phyloP scores from a whole-genome alignment of 2,888 invertebrate species.

The Neria commutata region DNA sequence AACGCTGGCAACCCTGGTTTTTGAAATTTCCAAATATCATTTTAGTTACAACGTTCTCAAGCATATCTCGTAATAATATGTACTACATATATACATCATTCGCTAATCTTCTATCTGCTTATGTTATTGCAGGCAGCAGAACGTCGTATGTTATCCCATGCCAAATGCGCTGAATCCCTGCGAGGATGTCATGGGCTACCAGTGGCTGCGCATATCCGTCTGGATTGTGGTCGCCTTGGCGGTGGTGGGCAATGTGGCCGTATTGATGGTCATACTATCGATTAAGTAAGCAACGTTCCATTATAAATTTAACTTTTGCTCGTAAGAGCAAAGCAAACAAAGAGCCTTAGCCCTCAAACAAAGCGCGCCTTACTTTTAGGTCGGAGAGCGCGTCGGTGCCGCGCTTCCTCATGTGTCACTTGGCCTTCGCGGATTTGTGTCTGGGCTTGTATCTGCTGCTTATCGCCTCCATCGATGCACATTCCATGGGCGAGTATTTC shows the following conservation, averaged over 20 bases:
- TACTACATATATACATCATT: constrained; percentile 1
- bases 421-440: constrained; percentile 87
- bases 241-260: constrained; percentile 82
- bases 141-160: constrained; percentile 72
- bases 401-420: constrained; percentile 78
- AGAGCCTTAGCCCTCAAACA: no score
- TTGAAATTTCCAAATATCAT: no score
- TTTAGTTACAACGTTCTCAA: no score
- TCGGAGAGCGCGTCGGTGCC: constrained; percentile 68
- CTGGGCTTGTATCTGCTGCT: constrained; percentile 85
- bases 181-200: constrained; percentile 87
- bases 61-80: not conserved
- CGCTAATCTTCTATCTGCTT: constrained; percentile 5
- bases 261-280: constrained; percentile 76
- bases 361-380: constrained; percentile 40
- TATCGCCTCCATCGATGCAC: constrained; percentile 82
- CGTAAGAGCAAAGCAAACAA: not conserved
- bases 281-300: constrained; percentile 58
- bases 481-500: constrained; percentile 85
- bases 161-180: constrained; percentile 87
- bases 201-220: constrained; percentile 78
- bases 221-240: constrained; percentile 87
- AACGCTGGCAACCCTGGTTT: no score
- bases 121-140: constrained; percentile 54
- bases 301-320: not conserved